Evolutionary conservation across 64 coral and sea anemone genomes (phyloP).

Genomic region (Catalaphyllia jardinei): DNA sequence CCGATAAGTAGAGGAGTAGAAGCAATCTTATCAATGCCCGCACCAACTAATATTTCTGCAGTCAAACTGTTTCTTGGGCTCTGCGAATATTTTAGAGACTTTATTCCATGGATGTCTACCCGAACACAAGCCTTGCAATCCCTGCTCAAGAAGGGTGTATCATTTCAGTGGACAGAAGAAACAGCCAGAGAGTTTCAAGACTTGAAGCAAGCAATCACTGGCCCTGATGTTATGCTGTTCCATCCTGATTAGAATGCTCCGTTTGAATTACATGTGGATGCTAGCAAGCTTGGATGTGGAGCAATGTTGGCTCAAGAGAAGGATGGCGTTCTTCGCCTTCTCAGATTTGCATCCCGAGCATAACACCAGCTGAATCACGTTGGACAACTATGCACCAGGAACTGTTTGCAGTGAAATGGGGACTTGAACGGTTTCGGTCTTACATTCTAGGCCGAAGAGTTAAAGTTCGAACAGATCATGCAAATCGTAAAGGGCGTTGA

Average conservation of each 20-base stretch:
- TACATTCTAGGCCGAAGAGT: slow-evolving; percentile 46
- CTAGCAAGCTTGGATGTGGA: slow-evolving; percentile 18
- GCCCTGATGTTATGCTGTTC: neutral
- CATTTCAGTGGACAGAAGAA: slow-evolving; percentile 9
- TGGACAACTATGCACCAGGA: slow-evolving; percentile 28
- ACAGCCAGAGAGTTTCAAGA: slow-evolving; percentile 6
- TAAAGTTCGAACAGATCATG: no score
- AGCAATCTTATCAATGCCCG: neutral
- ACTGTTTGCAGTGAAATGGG: slow-evolving; percentile 31
- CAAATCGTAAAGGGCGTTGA: slow-evolving; percentile 5
- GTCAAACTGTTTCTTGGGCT: slow-evolving; percentile 36
- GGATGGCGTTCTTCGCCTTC: neutral
- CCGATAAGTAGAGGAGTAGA: slow-evolving; percentile 23
- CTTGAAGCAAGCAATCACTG: no score
- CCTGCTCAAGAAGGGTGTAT: neutral
- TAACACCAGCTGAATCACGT: neutral
- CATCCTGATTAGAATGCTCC: slow-evolving; percentile 23
- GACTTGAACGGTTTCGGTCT: slow-evolving; percentile 26
- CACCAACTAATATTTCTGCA: neutral
- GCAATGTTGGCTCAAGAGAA: slow-evolving; percentile 35
- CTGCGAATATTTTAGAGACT: slow-evolving; percentile 31
- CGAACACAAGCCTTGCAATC: neutral
- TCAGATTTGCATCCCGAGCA: slow-evolving; percentile 24
- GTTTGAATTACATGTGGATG: slow-evolving; percentile 36
- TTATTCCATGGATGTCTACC: neutral